A percentile compares a stretch with the other conserved stretches of the same genome.
phyloP scores from a whole-genome alignment of 2,113 vertebrate species.

The Neopipo cinnamomea region DNA sequence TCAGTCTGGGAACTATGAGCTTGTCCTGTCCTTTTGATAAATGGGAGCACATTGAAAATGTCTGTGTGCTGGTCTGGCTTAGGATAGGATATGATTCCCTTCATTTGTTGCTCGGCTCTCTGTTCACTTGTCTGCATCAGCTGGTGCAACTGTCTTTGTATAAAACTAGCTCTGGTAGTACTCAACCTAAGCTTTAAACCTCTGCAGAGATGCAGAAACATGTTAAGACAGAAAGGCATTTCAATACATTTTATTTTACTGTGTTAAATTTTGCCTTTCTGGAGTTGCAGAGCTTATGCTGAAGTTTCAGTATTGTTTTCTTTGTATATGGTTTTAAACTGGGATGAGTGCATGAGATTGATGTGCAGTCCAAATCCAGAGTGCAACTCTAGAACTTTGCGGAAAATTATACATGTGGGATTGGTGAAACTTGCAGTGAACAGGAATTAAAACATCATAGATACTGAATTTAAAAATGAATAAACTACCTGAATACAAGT shows the following conservation, averaged over 20 bases:
- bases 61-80: background rate
- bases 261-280: background rate
- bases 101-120: rapidly evolving
- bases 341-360: background rate
- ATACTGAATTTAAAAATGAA: background rate
- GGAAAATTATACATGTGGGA: background rate
- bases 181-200: background rate
- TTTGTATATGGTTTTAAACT: background rate
- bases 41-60: background rate
- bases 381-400: background rate
- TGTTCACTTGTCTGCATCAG: background rate
- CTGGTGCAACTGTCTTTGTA: background rate
- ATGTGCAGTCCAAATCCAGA: background rate
- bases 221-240: background rate
- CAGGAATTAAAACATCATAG: background rate
- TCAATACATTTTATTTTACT: background rate
- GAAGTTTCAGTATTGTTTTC: background rate
- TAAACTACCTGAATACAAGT: background rate
- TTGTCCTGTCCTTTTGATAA: background rate
- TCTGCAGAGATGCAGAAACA: background rate
- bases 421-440: background rate
- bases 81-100: background rate
- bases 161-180: background rate
- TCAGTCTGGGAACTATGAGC: background rate
- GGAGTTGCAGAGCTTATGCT: background rate